Base-by-base conservation (phyloP, 2,888 invertebrate species). In the Lithophane ornitopus region DNA sequence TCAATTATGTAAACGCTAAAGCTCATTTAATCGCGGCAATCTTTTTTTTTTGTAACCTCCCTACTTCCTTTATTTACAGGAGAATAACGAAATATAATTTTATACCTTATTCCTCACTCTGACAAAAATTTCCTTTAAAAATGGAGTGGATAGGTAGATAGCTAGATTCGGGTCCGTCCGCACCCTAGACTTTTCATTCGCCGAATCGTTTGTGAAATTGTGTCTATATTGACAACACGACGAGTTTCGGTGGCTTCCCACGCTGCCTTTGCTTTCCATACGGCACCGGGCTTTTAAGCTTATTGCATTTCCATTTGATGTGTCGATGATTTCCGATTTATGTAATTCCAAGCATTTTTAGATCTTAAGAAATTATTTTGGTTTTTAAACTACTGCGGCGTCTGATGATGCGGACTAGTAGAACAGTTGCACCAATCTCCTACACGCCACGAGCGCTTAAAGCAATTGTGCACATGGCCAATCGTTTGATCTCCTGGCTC, bases 241-340 rank as follows among this genome's bases (percentile, higher is more conserved):
- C 12, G 11, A 34, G 34, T 1, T 22, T 56, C 19, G 34, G 14
- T 34, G n/a, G 44, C 9, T 46, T 34, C 34, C 19, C 19, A 72
- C 26, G 26, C 16, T 22, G 2, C 26, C 22, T 39, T 26, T 28
- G 3, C 28, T 28, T 44, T 41, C 12, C 41, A 54, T 34, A 26
- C 44, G 12, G 8, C 14, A 56, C 0, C 8, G 16, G 1, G 7
- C 67, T 41, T 41, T 41, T 8, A 26, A 52, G 52, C n/a, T 28
- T 54, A 54, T 44, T 71, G 56, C 16, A 56, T 72, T 72, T n/a
- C 56, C n/a, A 72, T 44, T 70, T 34, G 16, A 54, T 56, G 44
- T 16, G 12, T 28, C 6, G 8, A 28, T 44, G 52, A 19, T 19
- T 14, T 8, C 7, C 14, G 9, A 41, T 28, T 41, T 41, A 16